phyloP scores from a whole-genome alignment of 2,113 vertebrate species.

The Leptobrachium leishanense region DNA sequence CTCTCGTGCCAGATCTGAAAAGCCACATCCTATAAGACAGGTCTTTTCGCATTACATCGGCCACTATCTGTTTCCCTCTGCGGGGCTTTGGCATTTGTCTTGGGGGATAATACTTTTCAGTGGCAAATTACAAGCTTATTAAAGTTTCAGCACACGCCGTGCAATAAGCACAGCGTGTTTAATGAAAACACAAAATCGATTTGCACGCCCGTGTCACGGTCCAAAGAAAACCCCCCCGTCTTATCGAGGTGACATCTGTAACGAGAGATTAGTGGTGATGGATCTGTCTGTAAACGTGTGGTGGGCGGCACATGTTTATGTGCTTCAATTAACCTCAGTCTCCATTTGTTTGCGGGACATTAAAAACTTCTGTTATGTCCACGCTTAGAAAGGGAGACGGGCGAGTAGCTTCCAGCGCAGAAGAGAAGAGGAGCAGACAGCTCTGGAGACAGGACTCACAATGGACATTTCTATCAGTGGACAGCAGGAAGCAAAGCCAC shows the following conservation, averaged over 20 bases:
- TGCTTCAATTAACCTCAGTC: neutral
- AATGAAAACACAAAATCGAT: conserved; percentile 35
- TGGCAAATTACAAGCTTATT: conserved; percentile 32
- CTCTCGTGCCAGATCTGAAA: too few species aligned
- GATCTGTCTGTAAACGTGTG: conserved; percentile 6
- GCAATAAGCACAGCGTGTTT: conserved; percentile 30
- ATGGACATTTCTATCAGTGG: conserved; percentile 34
- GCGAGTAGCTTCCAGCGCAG: neutral
- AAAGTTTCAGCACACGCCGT: conserved; percentile 19
- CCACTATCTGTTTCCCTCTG: neutral
- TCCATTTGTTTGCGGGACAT: neutral
- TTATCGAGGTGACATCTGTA: conserved; percentile 24
- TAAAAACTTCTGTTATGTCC: neutral
- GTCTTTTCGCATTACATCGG: neutral
- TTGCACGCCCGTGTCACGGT: conserved; percentile 32
- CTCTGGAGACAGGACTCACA: conserved; percentile 27
- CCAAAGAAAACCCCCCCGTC: conserved; percentile 6
- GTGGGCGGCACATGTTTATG: conserved; percentile 9
- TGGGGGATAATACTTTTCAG: conserved; percentile 2
- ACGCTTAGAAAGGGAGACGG: neutral
- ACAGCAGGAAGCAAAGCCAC: conserved; percentile 32
- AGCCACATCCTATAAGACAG: too few species aligned
- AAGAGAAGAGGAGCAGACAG: conserved; percentile 24
- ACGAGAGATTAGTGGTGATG: conserved; percentile 17
- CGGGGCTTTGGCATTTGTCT: conserved; percentile 11